phyloP scores from a whole-genome alignment of 2,113 vertebrate genomes.

The Microtus pennsylvanicus region DNA sequence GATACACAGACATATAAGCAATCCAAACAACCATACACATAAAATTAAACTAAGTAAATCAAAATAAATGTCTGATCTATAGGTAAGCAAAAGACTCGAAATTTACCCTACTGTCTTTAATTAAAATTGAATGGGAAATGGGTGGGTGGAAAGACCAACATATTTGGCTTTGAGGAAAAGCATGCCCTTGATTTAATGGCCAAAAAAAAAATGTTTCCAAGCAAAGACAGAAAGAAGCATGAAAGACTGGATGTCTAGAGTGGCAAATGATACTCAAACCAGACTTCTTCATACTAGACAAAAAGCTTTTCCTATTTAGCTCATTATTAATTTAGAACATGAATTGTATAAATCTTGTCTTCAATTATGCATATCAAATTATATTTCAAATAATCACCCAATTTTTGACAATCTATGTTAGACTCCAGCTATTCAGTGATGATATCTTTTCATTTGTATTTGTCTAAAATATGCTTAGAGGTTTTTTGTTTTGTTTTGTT shows the following conservation, averaged over 20 bases:
- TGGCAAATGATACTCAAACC: neutral
- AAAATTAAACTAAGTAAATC: neutral
- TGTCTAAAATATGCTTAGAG: conserved; percentile 32
- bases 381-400: neutral
- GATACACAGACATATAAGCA: neutral
- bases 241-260: neutral
- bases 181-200: conserved; percentile 27
- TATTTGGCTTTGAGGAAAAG: conserved; percentile 46
- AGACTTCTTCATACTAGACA: neutral
- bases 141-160: neutral
- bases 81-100: conserved; percentile 1
- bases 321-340: conserved; percentile 15
- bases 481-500: neutral
- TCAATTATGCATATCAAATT: neutral
- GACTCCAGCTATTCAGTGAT: conserved; percentile 21
- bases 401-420: neutral
- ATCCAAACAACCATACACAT: neutral
- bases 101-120: neutral
- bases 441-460: conserved; percentile 15
- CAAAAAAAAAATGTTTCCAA: neutral
- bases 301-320: neutral
- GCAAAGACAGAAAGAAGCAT: neutral
- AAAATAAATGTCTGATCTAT: neutral
- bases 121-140: neutral
- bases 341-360: conserved; percentile 1